Conservation (phyloP, 1,140 invertebrate genomes). For the Sarcophaga peregrina region DNA sequence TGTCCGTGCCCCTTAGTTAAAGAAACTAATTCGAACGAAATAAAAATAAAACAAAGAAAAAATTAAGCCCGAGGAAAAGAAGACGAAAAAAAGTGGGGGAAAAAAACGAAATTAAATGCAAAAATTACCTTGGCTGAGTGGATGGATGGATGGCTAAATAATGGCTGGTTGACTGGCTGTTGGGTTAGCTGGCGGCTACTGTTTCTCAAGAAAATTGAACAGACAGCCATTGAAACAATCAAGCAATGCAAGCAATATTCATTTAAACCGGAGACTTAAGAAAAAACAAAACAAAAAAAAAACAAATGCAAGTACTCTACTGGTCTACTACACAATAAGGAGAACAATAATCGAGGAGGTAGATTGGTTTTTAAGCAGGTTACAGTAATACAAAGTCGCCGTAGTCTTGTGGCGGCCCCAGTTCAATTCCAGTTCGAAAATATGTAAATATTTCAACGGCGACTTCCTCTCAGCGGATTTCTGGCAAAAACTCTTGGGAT, state of each 20-base stretch:
- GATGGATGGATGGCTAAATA: no score
- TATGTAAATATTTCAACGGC: no score
- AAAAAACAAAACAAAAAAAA: neutral
- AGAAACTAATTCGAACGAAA: neutral
- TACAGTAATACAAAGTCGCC: no score
- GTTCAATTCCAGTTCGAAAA: no score
- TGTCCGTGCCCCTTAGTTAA: neutral
- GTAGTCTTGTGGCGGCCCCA: no score
- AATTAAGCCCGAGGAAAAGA: neutral
- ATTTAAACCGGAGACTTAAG: neutral
- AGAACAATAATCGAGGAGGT: no score
- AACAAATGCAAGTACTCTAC: neutral
- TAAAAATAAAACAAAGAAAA: neutral
- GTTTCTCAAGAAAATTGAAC: conserved; percentile 10
- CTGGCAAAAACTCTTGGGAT: no score
- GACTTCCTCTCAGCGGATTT: no score
- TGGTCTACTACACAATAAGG: no score
- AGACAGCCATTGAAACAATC: conserved; percentile 7
- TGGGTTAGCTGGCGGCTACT: conserved; percentile 3
- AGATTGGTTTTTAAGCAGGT: no score
- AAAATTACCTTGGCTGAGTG: conserved; percentile 15
- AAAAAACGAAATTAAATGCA: conserved; percentile 13
- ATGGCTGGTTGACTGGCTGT: neutral
- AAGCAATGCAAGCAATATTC: conserved; percentile 22
- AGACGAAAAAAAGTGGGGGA: neutral